Evolutionary conservation across 2,113 vertebrate species (phyloP).

Genomic region (Uropsilus gracilis): DNA sequence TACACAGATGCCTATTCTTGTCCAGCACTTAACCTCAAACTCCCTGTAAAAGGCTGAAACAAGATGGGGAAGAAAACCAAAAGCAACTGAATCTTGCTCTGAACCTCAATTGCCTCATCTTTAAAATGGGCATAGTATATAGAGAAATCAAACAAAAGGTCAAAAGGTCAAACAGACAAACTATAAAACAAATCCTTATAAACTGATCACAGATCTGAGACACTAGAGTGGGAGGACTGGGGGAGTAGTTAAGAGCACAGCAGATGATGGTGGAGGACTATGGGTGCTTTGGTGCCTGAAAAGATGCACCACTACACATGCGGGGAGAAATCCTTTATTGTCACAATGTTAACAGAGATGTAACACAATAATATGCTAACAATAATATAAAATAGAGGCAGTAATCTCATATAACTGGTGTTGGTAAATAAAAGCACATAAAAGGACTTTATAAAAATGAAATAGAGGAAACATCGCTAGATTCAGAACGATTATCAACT

Average conservation of each 20-base stretch:
- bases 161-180: no score
- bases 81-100: neutral
- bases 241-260: no score
- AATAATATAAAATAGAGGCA: neutral
- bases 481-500: neutral
- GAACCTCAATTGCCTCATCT: slow-evolving; percentile 4
- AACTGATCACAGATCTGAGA: no score
- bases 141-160: no score
- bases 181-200: no score
- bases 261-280: no score
- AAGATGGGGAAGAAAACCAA: neutral
- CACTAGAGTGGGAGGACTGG: no score
- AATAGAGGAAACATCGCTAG: neutral
- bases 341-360: no score
- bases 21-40: neutral
- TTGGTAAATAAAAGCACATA: neutral
- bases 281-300: no score
- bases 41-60: neutral
- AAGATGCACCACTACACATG: no score
- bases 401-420: neutral
- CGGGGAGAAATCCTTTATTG: no score
- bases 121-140: neutral
- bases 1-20: neutral
- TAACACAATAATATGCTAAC: no score
- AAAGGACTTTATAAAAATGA: slow-evolving; percentile 25